These are phyloP conservation scores for Halisarca cf. caerulea DNA, from an alignment of 37 sponge, comb jelly and placozoan genomes.

Conservation along the genomic window DNA sequence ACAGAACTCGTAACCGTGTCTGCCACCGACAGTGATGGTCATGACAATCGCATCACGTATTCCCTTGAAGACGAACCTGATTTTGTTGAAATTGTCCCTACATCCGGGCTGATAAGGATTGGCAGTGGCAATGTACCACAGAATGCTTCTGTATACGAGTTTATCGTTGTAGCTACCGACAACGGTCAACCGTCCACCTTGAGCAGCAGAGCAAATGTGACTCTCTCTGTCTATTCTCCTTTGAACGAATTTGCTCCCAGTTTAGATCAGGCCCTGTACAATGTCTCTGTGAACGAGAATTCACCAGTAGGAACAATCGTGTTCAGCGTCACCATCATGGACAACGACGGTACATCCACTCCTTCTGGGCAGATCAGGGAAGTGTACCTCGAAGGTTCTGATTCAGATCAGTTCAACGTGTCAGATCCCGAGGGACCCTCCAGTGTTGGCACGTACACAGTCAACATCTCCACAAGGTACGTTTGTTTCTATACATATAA, in stretches of 20 bases:
- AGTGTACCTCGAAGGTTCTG: not conserved
- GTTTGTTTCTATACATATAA: no score
- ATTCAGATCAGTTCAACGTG: not conserved
- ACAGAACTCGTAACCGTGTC: constrained; percentile 26
- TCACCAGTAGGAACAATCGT: not conserved
- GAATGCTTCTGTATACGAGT: not conserved
- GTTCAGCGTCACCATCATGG: constrained; percentile 7
- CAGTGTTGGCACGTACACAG: not conserved
- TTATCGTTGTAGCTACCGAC: constrained; percentile 6
- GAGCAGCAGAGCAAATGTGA: not conserved
- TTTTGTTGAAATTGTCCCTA: constrained; percentile 6
- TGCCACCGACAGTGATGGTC: constrained; percentile 64
- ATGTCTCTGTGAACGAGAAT: not conserved
- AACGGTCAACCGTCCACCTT: not conserved
- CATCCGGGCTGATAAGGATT: not conserved
- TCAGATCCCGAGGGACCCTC: not conserved
- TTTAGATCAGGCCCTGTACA: not conserved
- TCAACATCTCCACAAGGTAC: not conserved
- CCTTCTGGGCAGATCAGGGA: not conserved
- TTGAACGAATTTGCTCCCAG: not conserved
- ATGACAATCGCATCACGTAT: constrained; percentile 11
- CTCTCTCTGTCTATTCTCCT: not conserved
- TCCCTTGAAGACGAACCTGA: not conserved
- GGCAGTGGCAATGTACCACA: not conserved
- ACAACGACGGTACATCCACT: not conserved